Evolutionary conservation across 1,140 invertebrate genomes (phyloP).

Genomic region (Hirudo medicinalis): DNA sequence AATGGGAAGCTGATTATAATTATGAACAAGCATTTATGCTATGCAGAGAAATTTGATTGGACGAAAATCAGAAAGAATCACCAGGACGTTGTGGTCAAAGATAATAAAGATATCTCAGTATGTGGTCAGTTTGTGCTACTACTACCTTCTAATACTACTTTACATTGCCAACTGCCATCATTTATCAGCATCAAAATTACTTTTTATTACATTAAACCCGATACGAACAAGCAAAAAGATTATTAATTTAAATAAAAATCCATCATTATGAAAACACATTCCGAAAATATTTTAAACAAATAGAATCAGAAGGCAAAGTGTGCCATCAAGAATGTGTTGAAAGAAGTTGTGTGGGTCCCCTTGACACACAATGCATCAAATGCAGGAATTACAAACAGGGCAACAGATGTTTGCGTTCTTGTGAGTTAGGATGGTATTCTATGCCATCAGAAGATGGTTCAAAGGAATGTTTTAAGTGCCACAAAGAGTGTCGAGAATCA

Average conservation of each 20-base stretch:
- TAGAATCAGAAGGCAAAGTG: too few species aligned
- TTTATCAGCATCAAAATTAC: too few species aligned
- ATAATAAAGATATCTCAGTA: slow-evolving; percentile 56
- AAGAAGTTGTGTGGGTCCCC: slow-evolving; percentile 90
- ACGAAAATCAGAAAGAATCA: slow-evolving; percentile 51
- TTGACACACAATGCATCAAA: slow-evolving; percentile 69
- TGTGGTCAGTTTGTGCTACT: slow-evolving; percentile 55
- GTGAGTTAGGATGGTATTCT: slow-evolving; percentile 16
- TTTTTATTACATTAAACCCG: too few species aligned
- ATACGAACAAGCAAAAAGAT: too few species aligned
- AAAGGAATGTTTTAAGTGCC: slow-evolving; percentile 67
- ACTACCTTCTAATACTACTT: neutral
- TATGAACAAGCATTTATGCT: slow-evolving; percentile 79
- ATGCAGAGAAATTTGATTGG: slow-evolving; percentile 74
- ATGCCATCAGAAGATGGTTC: slow-evolving; percentile 51
- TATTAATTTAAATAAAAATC: too few species aligned
- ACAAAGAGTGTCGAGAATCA: slow-evolving; percentile 67
- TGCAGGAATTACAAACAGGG: slow-evolving; percentile 70
- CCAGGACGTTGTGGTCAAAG: slow-evolving; percentile 42
- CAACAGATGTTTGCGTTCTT: slow-evolving; percentile 51
- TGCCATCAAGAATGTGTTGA: neutral
- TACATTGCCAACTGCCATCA: too few species aligned
- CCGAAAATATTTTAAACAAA: too few species aligned
- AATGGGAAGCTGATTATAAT: slow-evolving; percentile 75
- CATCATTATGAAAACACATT: too few species aligned